Evolutionary conservation across 2,113 vertebrate genomes (phyloP).

Genomic region (Pithys albifrons): DNA sequence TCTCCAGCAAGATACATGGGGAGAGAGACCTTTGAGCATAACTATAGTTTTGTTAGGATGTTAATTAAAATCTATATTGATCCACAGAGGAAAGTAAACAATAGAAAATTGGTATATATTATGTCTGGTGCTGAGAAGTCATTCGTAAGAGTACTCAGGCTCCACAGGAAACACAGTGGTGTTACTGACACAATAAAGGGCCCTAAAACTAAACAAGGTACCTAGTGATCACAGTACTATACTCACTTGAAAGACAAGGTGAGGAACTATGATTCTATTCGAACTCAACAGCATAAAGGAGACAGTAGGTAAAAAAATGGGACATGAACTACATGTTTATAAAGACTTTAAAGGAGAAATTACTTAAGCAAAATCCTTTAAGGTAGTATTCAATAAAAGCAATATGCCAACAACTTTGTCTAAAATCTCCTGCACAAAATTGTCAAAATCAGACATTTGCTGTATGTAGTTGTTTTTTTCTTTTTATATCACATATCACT

Average conservation of each 20-base stretch:
- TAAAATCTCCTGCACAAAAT: not conserved
- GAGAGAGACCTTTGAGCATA: not conserved
- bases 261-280: conserved; percentile 14
- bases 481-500: not conserved
- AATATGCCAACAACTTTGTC: not conserved
- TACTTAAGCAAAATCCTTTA: conserved; percentile 8
- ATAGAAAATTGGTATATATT: conserved; percentile 29
- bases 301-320: not conserved
- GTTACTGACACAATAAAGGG: conserved; percentile 2
- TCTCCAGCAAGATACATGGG: not conserved
- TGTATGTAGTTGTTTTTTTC: not conserved
- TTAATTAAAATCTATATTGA: conserved; percentile 55
- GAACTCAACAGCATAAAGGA: not conserved
- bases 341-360: not conserved
- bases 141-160: conserved; percentile 13
- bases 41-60: conserved; percentile 1
- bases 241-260: conserved; percentile 28
- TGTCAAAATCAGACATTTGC: not conserved
- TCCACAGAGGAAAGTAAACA: conserved; percentile 6
- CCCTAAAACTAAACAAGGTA: not conserved
- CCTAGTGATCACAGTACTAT: not conserved
- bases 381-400: not conserved
- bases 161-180: not conserved
- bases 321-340: not conserved
- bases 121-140: not conserved